Evolutionary conservation across 1,140 invertebrate species (phyloP), one percentile per base, ranked within the genome.

Genomic region (Aphis craccivora): DNA sequence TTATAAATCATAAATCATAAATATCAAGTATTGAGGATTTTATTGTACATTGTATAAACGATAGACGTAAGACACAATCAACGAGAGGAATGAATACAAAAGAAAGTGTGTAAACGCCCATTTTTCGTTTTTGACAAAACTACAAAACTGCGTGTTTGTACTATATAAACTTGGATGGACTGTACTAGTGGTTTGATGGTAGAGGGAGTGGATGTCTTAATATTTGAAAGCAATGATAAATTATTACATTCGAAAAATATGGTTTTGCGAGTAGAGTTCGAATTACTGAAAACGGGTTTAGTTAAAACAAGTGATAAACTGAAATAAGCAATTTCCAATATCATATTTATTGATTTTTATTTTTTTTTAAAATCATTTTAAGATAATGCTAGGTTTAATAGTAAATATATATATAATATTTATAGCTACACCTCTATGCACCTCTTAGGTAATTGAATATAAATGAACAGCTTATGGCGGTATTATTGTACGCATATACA

Each of bases 181-280:
- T n/a, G 60, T 76, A 14, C 30, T n/a, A n/a, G 5, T 3, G 11
- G 14, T 76, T n/a, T 11, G 25, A 3, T 0, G 25, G 55, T 0
- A 25, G 30, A n/a, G 30, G 2, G 30, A 30, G 30, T n/a, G 60
- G 60, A 76, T 76, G 60, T 76, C 60, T 76, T 6, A 76, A 76
- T 76, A 76, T 76, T 76, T n/a, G 60, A 76, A 76, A 35, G n/a
- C n/a, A 76, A 76, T 76, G 30, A 76, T 76, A n/a, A 76, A n/a
- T 76, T 76, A 76, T 76, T 76, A 18, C 14, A 76, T n/a, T 76
- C 14, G 60, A 76, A 35, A 76, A 76, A n/a, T 40, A 40, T n/a
- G 60, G 5, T 76, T 67, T 30, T 14, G 37, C 37, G 55, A 30
- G 25, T 60, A 11, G 30, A 14, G 11, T 11, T 60, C 0, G 30